A percentile compares a stretch with the other conserved stretches of the same genome.
Conservation (phyloP, 2,113 vertebrate genomes). For the Brachypteracias leptosomus region DNA sequence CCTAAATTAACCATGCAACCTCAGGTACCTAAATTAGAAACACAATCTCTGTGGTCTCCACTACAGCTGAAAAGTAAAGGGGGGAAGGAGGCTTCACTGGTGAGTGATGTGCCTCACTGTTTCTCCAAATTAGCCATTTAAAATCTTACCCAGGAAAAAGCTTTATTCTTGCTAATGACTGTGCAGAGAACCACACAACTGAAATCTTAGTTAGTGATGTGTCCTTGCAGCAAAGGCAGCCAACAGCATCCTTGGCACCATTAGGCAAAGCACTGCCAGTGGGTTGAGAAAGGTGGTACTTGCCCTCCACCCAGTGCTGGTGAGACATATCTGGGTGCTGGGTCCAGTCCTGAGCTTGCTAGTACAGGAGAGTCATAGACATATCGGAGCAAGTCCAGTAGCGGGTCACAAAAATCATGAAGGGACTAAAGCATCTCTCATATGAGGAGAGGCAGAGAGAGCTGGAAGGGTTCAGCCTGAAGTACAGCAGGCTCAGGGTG, state of each 20-base stretch:
- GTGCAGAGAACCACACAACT: neutral
- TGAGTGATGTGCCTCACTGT: neutral
- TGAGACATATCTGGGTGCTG: neutral
- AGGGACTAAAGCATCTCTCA: neutral
- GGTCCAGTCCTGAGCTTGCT: neutral
- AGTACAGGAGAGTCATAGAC: neutral
- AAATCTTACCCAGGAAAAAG: neutral
- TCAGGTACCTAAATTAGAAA: neutral
- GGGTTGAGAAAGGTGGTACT: neutral
- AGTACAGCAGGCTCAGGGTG: neutral
- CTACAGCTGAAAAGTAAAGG: neutral
- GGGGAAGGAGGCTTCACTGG: neutral
- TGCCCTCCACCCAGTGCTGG: neutral
- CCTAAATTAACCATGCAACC: neutral
- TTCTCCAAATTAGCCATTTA: neutral
- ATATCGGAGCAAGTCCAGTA: neutral
- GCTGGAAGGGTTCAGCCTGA: neutral
- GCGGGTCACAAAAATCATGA: neutral
- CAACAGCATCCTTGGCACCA: neutral
- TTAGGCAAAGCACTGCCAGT: neutral
- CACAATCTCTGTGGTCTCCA: neutral
- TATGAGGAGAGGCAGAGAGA: neutral
- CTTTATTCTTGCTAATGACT: neutral
- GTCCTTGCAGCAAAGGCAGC: neutral
- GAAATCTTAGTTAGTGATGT: neutral